Percentiles rank a stretch among this genome's conserved stretches.
These are phyloP conservation scores for Gerosis bhagava DNA, from an alignment of 2,888 invertebrate species.

Conservation along the genomic window DNA sequence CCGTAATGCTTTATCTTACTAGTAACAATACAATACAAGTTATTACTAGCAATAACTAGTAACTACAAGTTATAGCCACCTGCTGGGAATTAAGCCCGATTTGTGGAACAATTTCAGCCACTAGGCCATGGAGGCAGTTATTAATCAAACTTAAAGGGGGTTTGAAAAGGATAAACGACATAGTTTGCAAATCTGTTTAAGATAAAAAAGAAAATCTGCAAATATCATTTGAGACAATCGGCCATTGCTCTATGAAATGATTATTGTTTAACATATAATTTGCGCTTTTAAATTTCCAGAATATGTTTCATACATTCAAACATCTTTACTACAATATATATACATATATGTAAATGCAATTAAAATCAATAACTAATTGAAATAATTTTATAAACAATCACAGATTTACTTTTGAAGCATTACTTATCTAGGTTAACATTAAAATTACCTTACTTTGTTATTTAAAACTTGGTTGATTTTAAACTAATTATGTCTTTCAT, in stretches of 20 bases:
- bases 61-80: too few species aligned
- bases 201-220: constrained; percentile 3
- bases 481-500: constrained; percentile 1
- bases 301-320: neutral
- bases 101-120: too few species aligned
- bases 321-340: neutral
- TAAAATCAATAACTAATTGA: constrained; percentile 1
- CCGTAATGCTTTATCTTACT: too few species aligned
- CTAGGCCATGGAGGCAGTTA: too few species aligned
- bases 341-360: neutral
- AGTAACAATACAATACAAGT: too few species aligned
- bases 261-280: constrained; percentile 4
- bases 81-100: too few species aligned
- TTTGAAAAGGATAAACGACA: neutral
- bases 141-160: too few species aligned
- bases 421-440: constrained; percentile 17
- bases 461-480: neutral
- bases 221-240: neutral
- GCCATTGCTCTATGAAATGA: neutral
- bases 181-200: too few species aligned
- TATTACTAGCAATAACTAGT: too few species aligned
- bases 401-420: constrained; percentile 18
- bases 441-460: constrained; percentile 11
- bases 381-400: constrained; percentile 19
- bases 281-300: neutral